phyloP scores from a whole-genome alignment of 2,113 vertebrate species.

The Pseudorectes ferrugineus region DNA sequence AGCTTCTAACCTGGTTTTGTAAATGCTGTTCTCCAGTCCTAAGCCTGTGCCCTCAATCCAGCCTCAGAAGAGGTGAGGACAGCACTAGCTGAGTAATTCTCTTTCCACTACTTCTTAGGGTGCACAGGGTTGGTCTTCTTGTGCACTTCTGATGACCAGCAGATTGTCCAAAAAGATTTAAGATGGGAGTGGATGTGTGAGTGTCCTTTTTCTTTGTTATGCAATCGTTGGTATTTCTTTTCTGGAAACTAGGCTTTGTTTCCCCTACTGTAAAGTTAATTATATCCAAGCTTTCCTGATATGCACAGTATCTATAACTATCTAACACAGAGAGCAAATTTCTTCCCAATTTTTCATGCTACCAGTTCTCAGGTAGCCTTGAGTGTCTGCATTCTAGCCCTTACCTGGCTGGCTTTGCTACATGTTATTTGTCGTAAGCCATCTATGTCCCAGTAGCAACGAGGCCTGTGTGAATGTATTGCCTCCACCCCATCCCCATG shows the following conservation, averaged over 20 bases:
- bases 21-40: background rate
- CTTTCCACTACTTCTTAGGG: background rate
- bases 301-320: background rate
- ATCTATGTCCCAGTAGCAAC: background rate
- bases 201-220: background rate
- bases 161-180: background rate
- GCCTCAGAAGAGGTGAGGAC: background rate
- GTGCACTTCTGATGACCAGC: background rate
- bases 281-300: background rate
- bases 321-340: background rate
- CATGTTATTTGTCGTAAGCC: background rate
- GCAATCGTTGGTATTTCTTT: background rate
- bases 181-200: background rate
- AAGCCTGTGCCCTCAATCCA: background rate
- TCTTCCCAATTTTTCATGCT: background rate
- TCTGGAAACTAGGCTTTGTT: background rate
- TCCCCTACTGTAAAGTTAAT: background rate
- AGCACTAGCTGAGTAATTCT: background rate
- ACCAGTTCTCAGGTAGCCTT: background rate
- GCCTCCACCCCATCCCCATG: background rate
- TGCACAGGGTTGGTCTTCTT: fast-evolving
- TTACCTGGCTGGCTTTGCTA: background rate
- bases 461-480: background rate
- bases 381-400: background rate
- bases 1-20: background rate